Base-by-base conservation (phyloP, 2,113 vertebrate genomes). In the Cyprinodon tularosa region DNA sequence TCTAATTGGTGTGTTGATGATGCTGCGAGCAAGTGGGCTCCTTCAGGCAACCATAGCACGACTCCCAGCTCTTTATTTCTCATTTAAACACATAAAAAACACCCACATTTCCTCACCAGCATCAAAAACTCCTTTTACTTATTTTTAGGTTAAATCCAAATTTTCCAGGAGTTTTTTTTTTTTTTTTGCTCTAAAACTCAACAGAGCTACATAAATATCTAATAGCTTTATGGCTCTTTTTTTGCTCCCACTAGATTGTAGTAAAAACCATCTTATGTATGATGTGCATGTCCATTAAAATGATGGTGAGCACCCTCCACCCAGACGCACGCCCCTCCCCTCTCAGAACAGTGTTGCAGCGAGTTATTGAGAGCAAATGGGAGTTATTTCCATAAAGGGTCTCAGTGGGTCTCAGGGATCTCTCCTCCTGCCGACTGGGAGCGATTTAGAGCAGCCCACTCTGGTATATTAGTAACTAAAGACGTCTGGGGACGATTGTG, bases 311-410 rank as follows among this genome's bases (percentile, higher is more conserved):
- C 80, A 74, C 73, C 77, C 80, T 67, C 75, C 64, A 69, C 88
- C 85, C 80, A 83, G 71, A 84, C 70, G 72, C 60, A 68, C 63
- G 22, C 17, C 62, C 9, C 42, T 20, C 62, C 20, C 72, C 71
- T 20, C 69, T 17, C 61, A 9, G 57, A 64, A 72, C 69, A 88
- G 82, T 80, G 83, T 88, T 86, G 71, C 71, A 68, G 80, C 62
- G 68, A 86, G 89, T 88, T 88, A 93, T 81, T 70, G 62, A 89
- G 86, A 93, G 90, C 86, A 92, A 94, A 93, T 93, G 91, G 92
- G 87, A 90, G 93, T 94, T 93, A 94, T 93, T 93, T 93, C 92
- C 92, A 93, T 91, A 92, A 93, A 91, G 87, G 84, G 91, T 93
- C 91, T 94, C 92, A 72, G 89, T 86, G 91, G 90, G 92, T 92